Conservation (phyloP, 2,797 vertebrate species). For the Chaetodon trifasciatus region DNA sequence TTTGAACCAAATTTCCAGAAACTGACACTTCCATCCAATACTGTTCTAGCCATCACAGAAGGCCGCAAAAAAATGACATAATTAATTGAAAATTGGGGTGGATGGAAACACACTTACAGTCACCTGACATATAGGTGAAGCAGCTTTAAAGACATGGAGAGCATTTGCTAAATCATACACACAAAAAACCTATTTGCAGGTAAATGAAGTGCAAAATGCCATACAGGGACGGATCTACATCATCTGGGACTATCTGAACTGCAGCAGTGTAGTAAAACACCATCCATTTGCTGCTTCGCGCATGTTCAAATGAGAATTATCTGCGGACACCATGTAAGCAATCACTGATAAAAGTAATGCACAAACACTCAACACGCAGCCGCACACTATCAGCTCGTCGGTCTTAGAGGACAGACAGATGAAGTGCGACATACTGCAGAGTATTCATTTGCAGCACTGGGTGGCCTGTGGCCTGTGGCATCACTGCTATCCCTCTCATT, state of each 20-base stretch:
- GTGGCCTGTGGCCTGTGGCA: slow-evolving; percentile 75
- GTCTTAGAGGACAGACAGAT: slow-evolving; percentile 47
- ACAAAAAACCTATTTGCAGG: neutral
- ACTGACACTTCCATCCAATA: no score
- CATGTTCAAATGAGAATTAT: slow-evolving; percentile 4
- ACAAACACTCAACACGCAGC: neutral
- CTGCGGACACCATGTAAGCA: neutral
- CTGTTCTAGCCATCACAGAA: no score
- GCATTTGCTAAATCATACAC: neutral
- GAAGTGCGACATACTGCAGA: slow-evolving; percentile 52
- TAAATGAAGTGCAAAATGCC: neutral
- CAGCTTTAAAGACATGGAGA: neutral
- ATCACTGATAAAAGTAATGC: neutral
- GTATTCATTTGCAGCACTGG: slow-evolving; percentile 61
- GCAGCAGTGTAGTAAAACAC: neutral
- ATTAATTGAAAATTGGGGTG: no score
- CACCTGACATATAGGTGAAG: neutral
- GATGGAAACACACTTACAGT: neutral
- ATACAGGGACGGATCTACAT: neutral
- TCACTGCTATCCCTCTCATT: slow-evolving; percentile 70
- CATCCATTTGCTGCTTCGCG: slow-evolving; percentile 2
- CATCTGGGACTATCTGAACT: slow-evolving; percentile 13
- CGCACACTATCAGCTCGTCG: slow-evolving; percentile 10
- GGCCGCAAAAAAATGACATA: no score
- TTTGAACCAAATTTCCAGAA: no score